Base-by-base conservation (phyloP, 1,140 invertebrate species). In the Drosophila tropicalis region DNA sequence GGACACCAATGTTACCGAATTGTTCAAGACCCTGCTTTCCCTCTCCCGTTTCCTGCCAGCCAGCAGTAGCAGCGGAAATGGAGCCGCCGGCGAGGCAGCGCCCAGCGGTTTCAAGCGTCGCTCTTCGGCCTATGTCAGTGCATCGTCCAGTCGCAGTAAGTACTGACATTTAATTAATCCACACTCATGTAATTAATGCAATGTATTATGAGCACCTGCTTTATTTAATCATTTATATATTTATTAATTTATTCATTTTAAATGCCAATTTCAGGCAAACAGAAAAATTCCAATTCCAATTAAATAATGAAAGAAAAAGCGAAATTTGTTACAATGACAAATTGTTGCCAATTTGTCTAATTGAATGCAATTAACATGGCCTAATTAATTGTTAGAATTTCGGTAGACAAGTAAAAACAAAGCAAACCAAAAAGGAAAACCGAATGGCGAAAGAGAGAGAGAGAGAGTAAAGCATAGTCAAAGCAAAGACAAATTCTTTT, bases 1-100 rank as follows among this genome's bases (percentile, higher is more conserved):
- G 72, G 95, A 96, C 86, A 94, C 94, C 79, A 96, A 96, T 90
- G 94, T 97, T 64, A 95, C 95, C 82, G 96, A 97, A 70, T 94
- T 97, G 51, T 96, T 96, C 89, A 94, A 95, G 74, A 94, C 94
- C 70, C 95, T 96, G 91, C 92, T 96, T 56, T 95, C 95, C 1
- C 92, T 96, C 12, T 95, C 95, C 2, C 94, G 94, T 80, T 95
- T 96, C 44, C 92, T 96, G 41, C 93, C 93, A 3, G 92, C 93
- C 1, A 93, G 93, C 25, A 93, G 94, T 44, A 76, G 93, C 39
- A 65, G 67, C 93, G 94, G n/a, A 29, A 93, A 71, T 10, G 72
- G 63, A 1, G 70, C 92, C 5, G 93, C 94, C 22, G 79, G 92
- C 10, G 94, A 94, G 66, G 94, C 95, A 29, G 91, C 92, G 34